phyloP scores from a whole-genome alignment of 1,140 invertebrate genomes.

The Dendrolimus kikuchii region DNA sequence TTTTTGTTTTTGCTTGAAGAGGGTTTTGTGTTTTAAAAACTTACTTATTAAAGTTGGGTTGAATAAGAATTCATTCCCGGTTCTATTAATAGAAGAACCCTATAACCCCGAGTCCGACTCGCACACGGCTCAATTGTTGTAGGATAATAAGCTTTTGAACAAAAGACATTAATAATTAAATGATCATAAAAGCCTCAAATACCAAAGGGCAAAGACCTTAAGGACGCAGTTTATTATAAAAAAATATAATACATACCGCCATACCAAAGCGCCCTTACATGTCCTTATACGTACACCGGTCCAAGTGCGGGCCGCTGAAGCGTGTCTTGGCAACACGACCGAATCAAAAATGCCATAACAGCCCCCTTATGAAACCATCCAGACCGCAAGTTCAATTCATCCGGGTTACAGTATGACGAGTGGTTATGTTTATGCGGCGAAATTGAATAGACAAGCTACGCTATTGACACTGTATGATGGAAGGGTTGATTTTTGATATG shows the following conservation, averaged over 20 bases:
- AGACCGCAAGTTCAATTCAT: neutral
- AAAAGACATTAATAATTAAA: too few species aligned
- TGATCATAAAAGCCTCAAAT: conserved; percentile 18
- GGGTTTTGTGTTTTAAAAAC: too few species aligned
- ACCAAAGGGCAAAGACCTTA: conserved; percentile 40
- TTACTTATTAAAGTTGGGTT: too few species aligned
- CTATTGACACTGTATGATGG: neutral
- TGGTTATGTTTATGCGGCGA: neutral
- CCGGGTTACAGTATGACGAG: neutral
- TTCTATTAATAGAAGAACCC: too few species aligned
- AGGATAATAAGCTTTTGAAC: too few species aligned
- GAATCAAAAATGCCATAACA: conserved; percentile 1
- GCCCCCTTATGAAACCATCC: neutral
- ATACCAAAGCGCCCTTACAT: conserved; percentile 6
- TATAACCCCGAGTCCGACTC: too few species aligned
- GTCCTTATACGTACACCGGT: conserved; percentile 6
- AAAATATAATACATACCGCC: conserved; percentile 32
- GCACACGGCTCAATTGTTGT: too few species aligned
- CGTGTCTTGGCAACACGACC: conserved; percentile 2
- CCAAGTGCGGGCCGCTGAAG: conserved; percentile 1
- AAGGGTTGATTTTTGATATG: conserved; percentile 20
- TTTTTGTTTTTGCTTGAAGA: too few species aligned
- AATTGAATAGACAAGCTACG: neutral
- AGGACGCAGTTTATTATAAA: conserved; percentile 37
- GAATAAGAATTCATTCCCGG: too few species aligned